Percentiles rank a stretch among this genome's conserved stretches.
Evolutionary conservation across 2,888 invertebrate species (phyloP).

Genomic region (Schizaphis graminum): DNA sequence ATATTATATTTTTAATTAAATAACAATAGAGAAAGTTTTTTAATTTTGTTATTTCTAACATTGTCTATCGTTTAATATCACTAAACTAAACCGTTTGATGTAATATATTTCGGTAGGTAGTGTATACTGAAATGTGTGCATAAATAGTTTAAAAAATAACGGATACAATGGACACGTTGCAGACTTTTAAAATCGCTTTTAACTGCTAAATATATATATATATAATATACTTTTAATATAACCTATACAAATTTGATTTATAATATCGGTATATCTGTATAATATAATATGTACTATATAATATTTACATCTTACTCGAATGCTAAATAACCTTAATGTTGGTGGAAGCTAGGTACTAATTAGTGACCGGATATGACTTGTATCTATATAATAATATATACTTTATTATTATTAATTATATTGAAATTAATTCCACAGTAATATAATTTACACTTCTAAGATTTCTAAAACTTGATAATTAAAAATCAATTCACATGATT

Average conservation of each 20-base stretch:
- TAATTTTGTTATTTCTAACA: constrained; percentile 9
- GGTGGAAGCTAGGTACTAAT: constrained; percentile 19
- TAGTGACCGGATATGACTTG: constrained; percentile 40
- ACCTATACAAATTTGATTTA: neutral
- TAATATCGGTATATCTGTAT: neutral
- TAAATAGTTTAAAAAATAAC: neutral
- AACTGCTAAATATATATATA: too few species aligned
- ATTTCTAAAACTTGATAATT: neutral
- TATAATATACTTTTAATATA: neutral
- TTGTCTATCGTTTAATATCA: neutral
- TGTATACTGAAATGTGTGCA: neutral
- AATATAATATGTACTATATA: neutral
- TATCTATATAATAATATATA: constrained; percentile 7
- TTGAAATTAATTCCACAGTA: constrained; percentile 7
- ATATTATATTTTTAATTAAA: constrained; percentile 38
- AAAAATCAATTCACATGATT: neutral
- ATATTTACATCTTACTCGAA: neutral
- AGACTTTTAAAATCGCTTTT: neutral
- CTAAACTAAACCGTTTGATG: neutral
- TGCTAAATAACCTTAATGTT: neutral
- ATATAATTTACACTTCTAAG: neutral
- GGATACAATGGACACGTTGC: neutral
- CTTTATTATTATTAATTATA: constrained; percentile 2
- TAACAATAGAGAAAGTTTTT: constrained; percentile 47
- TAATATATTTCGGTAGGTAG: neutral